phyloP scores from a whole-genome alignment of 2,797 vertebrate species.

The Chelmon rostratus region DNA sequence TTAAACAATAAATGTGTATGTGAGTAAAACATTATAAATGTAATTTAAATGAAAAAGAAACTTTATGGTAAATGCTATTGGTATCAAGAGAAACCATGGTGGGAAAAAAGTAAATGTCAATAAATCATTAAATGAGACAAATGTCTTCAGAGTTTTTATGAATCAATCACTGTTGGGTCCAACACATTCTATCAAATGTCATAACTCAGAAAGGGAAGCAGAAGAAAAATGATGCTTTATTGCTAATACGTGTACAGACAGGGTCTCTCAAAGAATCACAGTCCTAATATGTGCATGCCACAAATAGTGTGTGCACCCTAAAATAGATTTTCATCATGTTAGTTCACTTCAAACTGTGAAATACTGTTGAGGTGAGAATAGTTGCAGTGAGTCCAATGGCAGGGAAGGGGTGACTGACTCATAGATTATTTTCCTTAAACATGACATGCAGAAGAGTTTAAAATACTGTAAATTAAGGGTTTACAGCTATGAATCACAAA shows the following conservation, averaged over 20 bases:
- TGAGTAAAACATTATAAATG: constrained; percentile 88
- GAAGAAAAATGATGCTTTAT: neutral
- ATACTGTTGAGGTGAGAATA: neutral
- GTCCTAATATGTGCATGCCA: neutral
- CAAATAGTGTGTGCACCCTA: neutral
- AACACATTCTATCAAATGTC: neutral
- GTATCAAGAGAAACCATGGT: constrained; percentile 85
- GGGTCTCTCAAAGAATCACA: neutral
- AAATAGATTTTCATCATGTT: neutral
- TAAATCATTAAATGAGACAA: constrained; percentile 85
- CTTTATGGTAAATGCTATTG: constrained; percentile 86
- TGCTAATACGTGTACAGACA: neutral
- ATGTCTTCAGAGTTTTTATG: constrained; percentile 72
- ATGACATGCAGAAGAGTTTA: neutral
- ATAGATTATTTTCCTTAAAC: neutral
- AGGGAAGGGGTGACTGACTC: neutral
- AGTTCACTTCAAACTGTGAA: neutral
- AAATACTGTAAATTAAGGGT: neutral
- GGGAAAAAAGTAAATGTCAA: constrained; percentile 86
- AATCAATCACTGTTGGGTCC: constrained; percentile 7
- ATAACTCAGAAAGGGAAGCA: neutral
- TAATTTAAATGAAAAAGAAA: constrained; percentile 88
- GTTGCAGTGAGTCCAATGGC: neutral
- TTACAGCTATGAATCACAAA: neutral
- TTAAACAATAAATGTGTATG: constrained; percentile 88